Evolutionary conservation across 2,888 invertebrate genomes (phyloP).

Genomic region (Furcula furcula): DNA sequence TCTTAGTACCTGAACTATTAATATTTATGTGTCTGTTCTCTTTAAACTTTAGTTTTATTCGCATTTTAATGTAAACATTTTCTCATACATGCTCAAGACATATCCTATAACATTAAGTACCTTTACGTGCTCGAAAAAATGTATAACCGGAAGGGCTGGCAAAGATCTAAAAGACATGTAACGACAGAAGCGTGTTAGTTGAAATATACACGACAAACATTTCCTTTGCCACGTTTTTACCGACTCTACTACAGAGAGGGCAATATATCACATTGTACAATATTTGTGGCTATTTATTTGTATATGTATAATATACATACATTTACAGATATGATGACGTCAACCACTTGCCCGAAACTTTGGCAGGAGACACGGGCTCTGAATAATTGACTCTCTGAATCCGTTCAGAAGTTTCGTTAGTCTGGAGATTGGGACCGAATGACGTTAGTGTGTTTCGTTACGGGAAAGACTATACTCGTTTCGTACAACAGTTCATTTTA

Average conservation of each 20-base stretch:
- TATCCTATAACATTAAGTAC: not conserved
- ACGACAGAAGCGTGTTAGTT: not conserved
- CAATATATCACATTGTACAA: constrained; percentile 59
- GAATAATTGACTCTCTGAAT: constrained; percentile 72
- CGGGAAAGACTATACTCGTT: constrained; percentile 25
- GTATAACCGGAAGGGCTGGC: constrained; percentile 9
- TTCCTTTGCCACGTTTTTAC: constrained; percentile 26
- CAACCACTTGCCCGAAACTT: constrained; percentile 72
- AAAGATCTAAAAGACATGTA: constrained; percentile 1
- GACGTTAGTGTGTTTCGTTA: constrained; percentile 46
- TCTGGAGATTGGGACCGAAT: constrained; percentile 67
- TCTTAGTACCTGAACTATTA: too few species aligned
- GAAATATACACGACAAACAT: constrained; percentile 1
- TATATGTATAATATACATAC: constrained; percentile 56
- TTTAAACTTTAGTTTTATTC: too few species aligned
- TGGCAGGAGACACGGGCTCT: constrained; percentile 75
- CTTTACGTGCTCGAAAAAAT: not conserved
- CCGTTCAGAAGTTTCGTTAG: constrained; percentile 69
- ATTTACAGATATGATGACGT: constrained; percentile 62
- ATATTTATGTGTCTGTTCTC: too few species aligned
- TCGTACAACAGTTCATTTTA: constrained; percentile 27
- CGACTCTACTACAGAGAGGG: constrained; percentile 42
- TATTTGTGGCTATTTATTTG: constrained; percentile 51
- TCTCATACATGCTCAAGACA: too few species aligned
- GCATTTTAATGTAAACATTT: too few species aligned